A percentile compares a stretch with the other conserved stretches of the same genome.
Conservation (phyloP, 1,140 invertebrate genomes). For the Tribolium madens region DNA sequence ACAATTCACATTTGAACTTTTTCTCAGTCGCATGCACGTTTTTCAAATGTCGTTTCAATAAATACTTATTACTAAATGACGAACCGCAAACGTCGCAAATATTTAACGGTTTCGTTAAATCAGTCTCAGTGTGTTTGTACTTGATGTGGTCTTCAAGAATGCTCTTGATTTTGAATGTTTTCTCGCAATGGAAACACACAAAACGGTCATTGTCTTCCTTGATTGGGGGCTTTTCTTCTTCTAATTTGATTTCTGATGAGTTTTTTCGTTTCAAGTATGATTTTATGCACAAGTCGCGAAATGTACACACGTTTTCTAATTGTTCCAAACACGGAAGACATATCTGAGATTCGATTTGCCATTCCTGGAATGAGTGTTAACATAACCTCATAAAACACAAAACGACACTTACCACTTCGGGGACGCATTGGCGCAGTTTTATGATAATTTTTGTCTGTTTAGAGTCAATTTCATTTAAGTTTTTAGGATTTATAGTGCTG, state of each 20-base stretch:
- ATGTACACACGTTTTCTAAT: conserved; percentile 49
- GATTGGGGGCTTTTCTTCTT: not conserved
- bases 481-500: not conserved
- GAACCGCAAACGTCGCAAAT: conserved; percentile 49
- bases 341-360: conserved; percentile 46
- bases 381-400: conserved; percentile 28
- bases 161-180: conserved; percentile 28
- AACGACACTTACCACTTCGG: conserved; percentile 55
- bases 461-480: conserved; percentile 33
- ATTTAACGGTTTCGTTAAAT: conserved; percentile 27
- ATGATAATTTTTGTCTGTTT: conserved; percentile 38
- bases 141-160: conserved; percentile 22
- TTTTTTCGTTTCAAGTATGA: conserved; percentile 39
- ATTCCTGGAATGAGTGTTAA: conserved; percentile 50
- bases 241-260: not conserved
- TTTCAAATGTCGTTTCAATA: conserved; percentile 52
- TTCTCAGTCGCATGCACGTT: conserved; percentile 72
- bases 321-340: conserved; percentile 45
- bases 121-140: conserved; percentile 15
- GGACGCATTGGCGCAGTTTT: conserved; percentile 54
- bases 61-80: conserved; percentile 54
- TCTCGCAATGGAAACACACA: conserved; percentile 46
- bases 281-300: conserved; percentile 53
- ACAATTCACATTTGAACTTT: conserved; percentile 75
- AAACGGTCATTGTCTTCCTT: not conserved